A percentile compares a stretch with the other conserved stretches of the same genome.
Conservation (phyloP, 2,888 invertebrate species). For the Xanthia icteritia region DNA sequence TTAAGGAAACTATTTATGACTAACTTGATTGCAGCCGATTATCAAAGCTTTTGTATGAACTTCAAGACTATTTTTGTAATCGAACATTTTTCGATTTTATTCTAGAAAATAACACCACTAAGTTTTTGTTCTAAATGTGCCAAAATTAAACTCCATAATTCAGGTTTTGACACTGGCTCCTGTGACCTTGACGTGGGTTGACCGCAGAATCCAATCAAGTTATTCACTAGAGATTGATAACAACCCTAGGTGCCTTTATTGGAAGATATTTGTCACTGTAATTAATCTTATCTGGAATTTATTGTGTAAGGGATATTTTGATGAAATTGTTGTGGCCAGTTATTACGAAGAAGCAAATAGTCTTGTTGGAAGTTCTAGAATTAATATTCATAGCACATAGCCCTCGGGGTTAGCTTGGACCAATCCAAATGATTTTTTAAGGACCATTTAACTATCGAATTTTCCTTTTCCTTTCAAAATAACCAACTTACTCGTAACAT, state of each 20-base stretch:
- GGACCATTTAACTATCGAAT: too few relatives aligned
- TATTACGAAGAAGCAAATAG: background rate
- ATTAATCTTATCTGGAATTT: conserved; percentile 74
- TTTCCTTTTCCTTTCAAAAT: background rate
- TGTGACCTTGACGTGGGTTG: conserved; percentile 72
- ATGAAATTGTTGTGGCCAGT: conserved; percentile 35
- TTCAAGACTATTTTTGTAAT: background rate
- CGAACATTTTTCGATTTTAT: background rate
- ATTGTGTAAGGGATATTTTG: conserved; percentile 46
- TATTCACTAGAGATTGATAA: conserved; percentile 82
- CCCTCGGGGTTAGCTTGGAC: background rate
- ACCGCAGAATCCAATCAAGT: conserved; percentile 80
- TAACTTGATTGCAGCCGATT: background rate
- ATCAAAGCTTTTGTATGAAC: background rate
- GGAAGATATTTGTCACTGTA: conserved; percentile 78
- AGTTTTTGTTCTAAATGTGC: background rate
- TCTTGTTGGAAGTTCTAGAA: background rate
- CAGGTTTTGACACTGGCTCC: conserved; percentile 43
- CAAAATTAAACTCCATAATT: conserved; percentile 20
- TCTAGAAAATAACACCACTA: background rate
- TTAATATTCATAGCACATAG: background rate
- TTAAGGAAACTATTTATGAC: background rate
- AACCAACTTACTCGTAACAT: background rate
- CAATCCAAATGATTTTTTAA: background rate
- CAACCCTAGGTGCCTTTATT: conserved; percentile 73